phyloP scores from a whole-genome alignment of 2,113 vertebrate genomes.

The Oncorhynchus clarkii region DNA sequence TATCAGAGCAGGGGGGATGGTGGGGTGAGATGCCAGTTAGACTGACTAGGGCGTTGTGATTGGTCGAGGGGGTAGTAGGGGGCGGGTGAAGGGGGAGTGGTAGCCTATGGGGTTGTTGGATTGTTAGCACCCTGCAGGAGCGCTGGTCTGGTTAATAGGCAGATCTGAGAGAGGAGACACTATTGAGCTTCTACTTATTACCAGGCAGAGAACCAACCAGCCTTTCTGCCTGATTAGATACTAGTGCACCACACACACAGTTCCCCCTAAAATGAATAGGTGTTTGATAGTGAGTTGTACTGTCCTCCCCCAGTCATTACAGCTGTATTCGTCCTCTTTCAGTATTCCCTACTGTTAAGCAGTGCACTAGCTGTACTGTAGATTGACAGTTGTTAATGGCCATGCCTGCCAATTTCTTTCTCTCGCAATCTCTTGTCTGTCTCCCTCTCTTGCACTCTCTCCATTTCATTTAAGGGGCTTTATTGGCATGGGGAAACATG shows the following conservation, averaged over 20 bases:
- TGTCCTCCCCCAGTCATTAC: slow-evolving; percentile 13
- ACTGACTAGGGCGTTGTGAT: slow-evolving; percentile 6
- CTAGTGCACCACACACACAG: slow-evolving; percentile 30
- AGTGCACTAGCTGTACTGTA: too few species aligned
- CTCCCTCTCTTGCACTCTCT: background rate
- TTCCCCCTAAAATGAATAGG: slow-evolving; percentile 19
- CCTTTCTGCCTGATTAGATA: slow-evolving; percentile 38
- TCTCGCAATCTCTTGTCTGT: background rate
- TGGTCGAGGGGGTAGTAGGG: background rate
- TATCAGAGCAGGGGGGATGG: slow-evolving; percentile 2
- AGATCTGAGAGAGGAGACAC: slow-evolving; percentile 17
- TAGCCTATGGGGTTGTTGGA: slow-evolving; percentile 23
- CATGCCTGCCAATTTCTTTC: background rate
- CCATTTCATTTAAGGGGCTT: background rate
- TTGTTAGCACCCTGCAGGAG: slow-evolving; percentile 13
- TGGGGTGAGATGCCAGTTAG: background rate
- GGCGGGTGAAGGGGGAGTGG: background rate
- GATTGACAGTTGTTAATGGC: slow-evolving; percentile 9
- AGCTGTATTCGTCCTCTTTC: slow-evolving; percentile 1
- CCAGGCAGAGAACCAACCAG: slow-evolving; percentile 21
- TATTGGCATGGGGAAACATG: too few species aligned
- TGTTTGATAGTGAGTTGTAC: background rate
- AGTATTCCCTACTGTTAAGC: slow-evolving; percentile 7
- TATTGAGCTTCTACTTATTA: slow-evolving; percentile 39
- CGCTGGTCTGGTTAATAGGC: slow-evolving; percentile 26